Base-by-base conservation (phyloP, 2,113 vertebrate species). In the Lophius piscatorius region DNA sequence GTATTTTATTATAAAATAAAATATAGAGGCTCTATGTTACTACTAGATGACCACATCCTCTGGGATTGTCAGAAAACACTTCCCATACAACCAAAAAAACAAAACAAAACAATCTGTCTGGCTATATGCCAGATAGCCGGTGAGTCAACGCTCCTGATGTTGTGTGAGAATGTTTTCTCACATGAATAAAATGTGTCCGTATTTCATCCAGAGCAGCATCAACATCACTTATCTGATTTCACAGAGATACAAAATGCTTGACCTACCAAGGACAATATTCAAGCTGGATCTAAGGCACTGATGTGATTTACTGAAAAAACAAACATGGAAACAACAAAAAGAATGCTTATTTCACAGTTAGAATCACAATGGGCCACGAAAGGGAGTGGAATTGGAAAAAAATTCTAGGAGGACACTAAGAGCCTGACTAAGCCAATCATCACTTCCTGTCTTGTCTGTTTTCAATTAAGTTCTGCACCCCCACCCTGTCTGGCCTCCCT, bases 401-500 rank as follows among this genome's bases (percentile, higher is more conserved):
- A 35, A 17, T n/a, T 11, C 23, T 33, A 17, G 36, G 23, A 20
- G 17, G 4, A 7, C 44, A 56, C 50, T 8, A 50, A 20, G 4
- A 33, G 52, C 73, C 46, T 88, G 86, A 88, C 78, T 2, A 78
- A 86, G 58, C 10, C 41, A 63, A 73, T 54, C 44, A 78, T 83
- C 74, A 81, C 76, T 79, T 78, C 79, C 82, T 44, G 34, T 31
- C 21, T 7, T 11, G 26, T 46, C 83, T 91, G 85, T 78, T 87
- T 86, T 59, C 54, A 87, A 82, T 90, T 80, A 84, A n/a, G 26
- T 11, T 5, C 36, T 44, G 36, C 39, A 56, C 49, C 67, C 63
- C 67, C 84, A 60, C 83, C 84, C 85, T 74, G 84, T 85, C 78
- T 87, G 70, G 46, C 33, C 58, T 76, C 59, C 57, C 46, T 58